These are phyloP conservation scores for Budorcas taxicolor DNA, from an alignment of 2,113 vertebrate species.

Conservation along the genomic window DNA sequence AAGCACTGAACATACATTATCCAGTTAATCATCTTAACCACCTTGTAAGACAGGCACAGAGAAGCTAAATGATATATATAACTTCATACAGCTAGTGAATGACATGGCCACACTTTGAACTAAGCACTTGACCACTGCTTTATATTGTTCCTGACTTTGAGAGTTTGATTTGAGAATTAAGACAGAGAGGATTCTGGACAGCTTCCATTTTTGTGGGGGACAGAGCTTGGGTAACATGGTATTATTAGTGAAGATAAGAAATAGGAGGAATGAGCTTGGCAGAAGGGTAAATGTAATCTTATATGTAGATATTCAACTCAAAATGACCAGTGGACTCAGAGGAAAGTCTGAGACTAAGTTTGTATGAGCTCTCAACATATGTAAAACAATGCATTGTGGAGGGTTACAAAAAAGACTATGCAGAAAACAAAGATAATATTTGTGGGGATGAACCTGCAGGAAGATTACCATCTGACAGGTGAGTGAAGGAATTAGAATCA, in stretches of 20 bases:
- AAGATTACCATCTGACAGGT: background rate
- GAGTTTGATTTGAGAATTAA: background rate
- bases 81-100: background rate
- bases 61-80: background rate
- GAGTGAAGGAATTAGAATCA: background rate
- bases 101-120: background rate
- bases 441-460: background rate
- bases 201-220: background rate
- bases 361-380: background rate
- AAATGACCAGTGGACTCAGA: background rate
- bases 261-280: background rate
- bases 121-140: background rate
- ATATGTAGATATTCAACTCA: background rate
- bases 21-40: slow-evolving; percentile 19
- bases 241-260: background rate
- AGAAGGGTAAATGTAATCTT: background rate
- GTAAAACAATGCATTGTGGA: background rate
- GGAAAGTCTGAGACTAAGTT: background rate
- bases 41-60: background rate
- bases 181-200: background rate
- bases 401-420: background rate
- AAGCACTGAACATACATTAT: background rate
- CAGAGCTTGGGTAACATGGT: background rate
- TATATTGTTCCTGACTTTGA: background rate
- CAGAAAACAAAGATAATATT: background rate